Evolutionary conservation across 2,797 vertebrate species (phyloP).

Genomic region (Eptatretus atami): DNA sequence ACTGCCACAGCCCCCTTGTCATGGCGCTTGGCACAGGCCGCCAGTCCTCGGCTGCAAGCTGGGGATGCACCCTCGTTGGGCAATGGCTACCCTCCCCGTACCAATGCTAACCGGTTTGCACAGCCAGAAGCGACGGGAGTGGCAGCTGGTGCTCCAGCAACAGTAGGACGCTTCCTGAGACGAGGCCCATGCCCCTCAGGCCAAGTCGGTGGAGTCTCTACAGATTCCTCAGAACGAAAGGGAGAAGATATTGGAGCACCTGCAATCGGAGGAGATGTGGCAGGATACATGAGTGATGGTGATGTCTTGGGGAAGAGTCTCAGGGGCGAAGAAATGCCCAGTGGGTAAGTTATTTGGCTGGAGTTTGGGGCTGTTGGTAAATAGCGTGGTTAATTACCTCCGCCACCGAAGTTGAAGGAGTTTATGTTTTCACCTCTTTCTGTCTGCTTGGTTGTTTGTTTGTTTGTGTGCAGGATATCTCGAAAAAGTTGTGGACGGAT

Average conservation of each 20-base stretch:
- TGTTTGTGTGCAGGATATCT: too few relatives aligned
- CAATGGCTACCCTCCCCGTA: slow-evolving; percentile 25
- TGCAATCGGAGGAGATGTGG: slow-evolving; percentile 30
- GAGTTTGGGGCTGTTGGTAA: too few relatives aligned
- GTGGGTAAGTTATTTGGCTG: slow-evolving; percentile 22
- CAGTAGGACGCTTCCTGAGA: slow-evolving; percentile 30
- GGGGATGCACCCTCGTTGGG: slow-evolving; percentile 35
- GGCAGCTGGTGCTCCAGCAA: not conserved
- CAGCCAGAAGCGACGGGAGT: slow-evolving; percentile 11
- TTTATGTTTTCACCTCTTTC: too few relatives aligned
- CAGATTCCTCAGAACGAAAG: slow-evolving; percentile 16
- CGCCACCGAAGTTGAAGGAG: too few relatives aligned
- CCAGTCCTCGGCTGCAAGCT: slow-evolving; percentile 41
- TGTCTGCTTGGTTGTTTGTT: too few relatives aligned
- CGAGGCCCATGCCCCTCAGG: slow-evolving; percentile 35
- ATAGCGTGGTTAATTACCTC: too few relatives aligned
- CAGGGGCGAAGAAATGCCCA: slow-evolving; percentile 44
- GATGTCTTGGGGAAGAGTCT: slow-evolving; percentile 69
- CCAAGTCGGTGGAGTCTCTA: slow-evolving; percentile 17
- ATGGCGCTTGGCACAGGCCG: slow-evolving; percentile 28
- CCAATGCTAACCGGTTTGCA: slow-evolving; percentile 21
- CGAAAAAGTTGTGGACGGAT: too few relatives aligned
- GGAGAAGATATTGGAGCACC: slow-evolving; percentile 23
- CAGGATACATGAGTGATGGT: slow-evolving; percentile 82
- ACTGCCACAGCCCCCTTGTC: slow-evolving; percentile 20